A percentile compares a stretch with the other conserved stretches of the same genome.
These are phyloP conservation scores for Leptopterna dolabrata DNA, from an alignment of 2,888 invertebrate genomes.

Conservation along the genomic window DNA sequence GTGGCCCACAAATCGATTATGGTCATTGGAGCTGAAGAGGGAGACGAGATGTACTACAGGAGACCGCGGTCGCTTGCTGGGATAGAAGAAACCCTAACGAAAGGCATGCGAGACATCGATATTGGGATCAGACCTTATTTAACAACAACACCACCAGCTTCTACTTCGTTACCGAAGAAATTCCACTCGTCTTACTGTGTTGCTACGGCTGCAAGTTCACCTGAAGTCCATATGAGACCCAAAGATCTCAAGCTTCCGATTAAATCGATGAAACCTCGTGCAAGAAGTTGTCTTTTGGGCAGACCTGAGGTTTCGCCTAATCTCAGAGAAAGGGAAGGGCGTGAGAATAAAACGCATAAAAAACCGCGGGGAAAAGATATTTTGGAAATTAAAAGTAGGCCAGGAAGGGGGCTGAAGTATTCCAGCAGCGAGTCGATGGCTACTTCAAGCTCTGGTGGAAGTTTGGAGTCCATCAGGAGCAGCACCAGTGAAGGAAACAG, in stretches of 20 bases:
- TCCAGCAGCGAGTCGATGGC: constrained; percentile 90
- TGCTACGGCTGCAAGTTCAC: constrained; percentile 85
- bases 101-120: constrained; percentile 57
- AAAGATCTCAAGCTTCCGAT: constrained; percentile 81
- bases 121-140: constrained; percentile 58
- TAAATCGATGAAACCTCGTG: constrained; percentile 73
- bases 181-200: constrained; percentile 69
- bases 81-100: constrained; percentile 55
- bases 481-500: constrained; percentile 89
- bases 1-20: constrained; percentile 61
- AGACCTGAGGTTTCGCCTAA: constrained; percentile 65
- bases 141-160: constrained; percentile 85
- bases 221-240: constrained; percentile 68
- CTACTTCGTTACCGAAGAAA: constrained; percentile 84
- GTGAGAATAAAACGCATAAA: constrained; percentile 60
- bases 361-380: constrained; percentile 63
- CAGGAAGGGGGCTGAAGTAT: constrained; percentile 72
- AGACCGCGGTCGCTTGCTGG: constrained; percentile 50
- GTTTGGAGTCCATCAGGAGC: constrained; percentile 87
- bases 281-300: constrained; percentile 67
- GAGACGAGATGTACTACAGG: constrained; percentile 43
- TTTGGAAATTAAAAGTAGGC: constrained; percentile 76
- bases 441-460: constrained; percentile 83
- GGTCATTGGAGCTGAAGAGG: constrained; percentile 37
- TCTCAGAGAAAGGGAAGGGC: constrained; percentile 70